phyloP scores from a whole-genome alignment of 2,113 vertebrate genomes.

The Phylloscopus trochiloides region DNA sequence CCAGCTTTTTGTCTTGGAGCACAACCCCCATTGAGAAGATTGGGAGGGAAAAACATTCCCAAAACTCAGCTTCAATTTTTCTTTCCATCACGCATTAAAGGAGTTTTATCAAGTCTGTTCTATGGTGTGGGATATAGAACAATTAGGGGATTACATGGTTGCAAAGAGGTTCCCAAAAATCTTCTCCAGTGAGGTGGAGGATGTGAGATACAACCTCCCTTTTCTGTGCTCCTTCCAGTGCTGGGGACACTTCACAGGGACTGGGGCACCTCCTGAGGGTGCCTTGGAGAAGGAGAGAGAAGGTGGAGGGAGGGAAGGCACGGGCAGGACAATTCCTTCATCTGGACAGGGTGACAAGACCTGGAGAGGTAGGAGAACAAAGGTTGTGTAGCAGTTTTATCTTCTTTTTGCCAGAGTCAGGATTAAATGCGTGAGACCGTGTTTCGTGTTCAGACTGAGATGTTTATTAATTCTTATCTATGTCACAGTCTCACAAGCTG shows the following conservation, averaged over 20 bases:
- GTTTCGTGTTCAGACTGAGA: background rate
- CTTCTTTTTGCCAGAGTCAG: background rate
- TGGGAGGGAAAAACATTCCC: background rate
- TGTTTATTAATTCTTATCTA: background rate
- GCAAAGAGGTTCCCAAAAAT: background rate
- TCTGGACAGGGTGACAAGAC: background rate
- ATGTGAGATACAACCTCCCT: background rate
- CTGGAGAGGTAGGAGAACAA: background rate
- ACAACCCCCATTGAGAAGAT: fast-evolving
- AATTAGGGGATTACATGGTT: background rate
- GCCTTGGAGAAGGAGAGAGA: background rate
- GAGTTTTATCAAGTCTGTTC: background rate
- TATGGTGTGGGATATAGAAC: fast-evolving
- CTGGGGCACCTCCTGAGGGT: background rate
- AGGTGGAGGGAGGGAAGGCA: background rate
- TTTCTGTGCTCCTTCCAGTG: background rate
- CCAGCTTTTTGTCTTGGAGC: background rate
- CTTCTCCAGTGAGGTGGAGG: background rate
- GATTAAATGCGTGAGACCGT: background rate
- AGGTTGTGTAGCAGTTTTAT: background rate
- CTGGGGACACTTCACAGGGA: background rate
- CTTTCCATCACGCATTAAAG: background rate
- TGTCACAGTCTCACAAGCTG: background rate
- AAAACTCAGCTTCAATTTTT: background rate
- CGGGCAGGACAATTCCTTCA: background rate